Conservation (phyloP, 2,113 vertebrate genomes). For the Aphyosemion australe region DNA sequence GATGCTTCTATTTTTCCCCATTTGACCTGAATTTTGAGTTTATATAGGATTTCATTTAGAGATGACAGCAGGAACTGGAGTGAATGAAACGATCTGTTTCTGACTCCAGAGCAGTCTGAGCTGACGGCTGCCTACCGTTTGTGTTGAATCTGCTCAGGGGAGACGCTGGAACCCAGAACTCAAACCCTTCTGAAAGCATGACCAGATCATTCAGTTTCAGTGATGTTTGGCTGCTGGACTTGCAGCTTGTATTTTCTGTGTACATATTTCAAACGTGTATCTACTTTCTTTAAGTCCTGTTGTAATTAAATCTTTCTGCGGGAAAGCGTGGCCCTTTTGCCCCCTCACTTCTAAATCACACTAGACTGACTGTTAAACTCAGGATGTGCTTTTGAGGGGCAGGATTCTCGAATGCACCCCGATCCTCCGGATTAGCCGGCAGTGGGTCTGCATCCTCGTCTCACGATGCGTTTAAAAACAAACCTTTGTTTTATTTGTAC, state of each 20-base stretch:
- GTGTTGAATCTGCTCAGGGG: constrained; percentile 83
- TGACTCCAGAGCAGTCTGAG: background rate
- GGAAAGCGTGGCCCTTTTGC: background rate
- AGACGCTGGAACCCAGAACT: constrained; percentile 39
- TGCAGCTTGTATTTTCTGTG: constrained; percentile 2
- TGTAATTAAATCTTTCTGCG: constrained; percentile 32
- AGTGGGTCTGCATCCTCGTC: background rate
- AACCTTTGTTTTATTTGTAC: constrained; percentile 40
- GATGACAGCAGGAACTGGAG: too few relatives aligned
- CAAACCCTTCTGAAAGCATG: constrained; percentile 39
- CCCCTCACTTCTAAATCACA: constrained; percentile 8
- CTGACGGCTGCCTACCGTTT: background rate
- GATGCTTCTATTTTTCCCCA: background rate
- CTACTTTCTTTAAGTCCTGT: constrained; percentile 12
- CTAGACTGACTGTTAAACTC: background rate
- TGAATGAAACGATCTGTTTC: background rate
- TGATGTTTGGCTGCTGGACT: constrained; percentile 6
- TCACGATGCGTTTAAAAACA: constrained; percentile 4
- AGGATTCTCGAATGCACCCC: background rate
- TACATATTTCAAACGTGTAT: background rate
- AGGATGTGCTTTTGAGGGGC: background rate
- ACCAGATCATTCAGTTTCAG: constrained; percentile 20
- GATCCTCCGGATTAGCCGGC: constrained; percentile 19
- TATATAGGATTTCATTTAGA: background rate
- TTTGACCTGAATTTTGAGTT: background rate